Evolutionary conservation across 2,888 invertebrate species (phyloP).

Genomic region (Dyspetes luteomarginatus): DNA sequence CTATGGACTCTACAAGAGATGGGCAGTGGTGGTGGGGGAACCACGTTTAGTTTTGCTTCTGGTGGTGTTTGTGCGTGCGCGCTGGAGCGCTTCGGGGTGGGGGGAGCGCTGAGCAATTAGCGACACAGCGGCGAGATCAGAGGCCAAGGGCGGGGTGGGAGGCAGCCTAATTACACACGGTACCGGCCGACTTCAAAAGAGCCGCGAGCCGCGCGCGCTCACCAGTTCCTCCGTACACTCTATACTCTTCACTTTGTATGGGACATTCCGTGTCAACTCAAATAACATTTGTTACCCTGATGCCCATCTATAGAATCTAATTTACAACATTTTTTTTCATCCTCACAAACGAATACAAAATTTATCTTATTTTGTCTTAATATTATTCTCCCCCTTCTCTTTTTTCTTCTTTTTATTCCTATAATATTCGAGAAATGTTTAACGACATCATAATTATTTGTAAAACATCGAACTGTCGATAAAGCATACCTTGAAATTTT

Average conservation of each 20-base stretch:
- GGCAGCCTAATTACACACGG: slow-evolving; percentile 82
- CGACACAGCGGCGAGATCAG: slow-evolving; percentile 82
- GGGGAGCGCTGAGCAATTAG: slow-evolving; percentile 82
- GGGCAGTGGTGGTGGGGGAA: slow-evolving; percentile 63
- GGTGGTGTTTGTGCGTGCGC: slow-evolving; percentile 71
- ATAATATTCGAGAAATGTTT: no score
- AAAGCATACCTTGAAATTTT: no score
- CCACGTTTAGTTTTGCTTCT: slow-evolving; percentile 62
- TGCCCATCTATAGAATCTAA: no score
- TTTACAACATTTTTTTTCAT: no score
- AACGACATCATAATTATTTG: no score
- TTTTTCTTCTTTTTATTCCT: no score
- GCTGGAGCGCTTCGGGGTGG: slow-evolving; percentile 77
- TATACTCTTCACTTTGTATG: slow-evolving; percentile 23
- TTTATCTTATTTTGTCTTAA: no score
- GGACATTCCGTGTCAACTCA: neutral
- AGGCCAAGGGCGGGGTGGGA: slow-evolving; percentile 80
- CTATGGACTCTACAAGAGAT: neutral
- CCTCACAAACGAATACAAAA: no score
- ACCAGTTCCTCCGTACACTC: slow-evolving; percentile 78
- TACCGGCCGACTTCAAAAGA: slow-evolving; percentile 82
- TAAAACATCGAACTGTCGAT: no score
- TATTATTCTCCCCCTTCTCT: no score
- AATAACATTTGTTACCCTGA: neutral
- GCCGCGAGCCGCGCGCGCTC: slow-evolving; percentile 70